Conservation (phyloP, 1,140 invertebrate species). For the Formica exsecta region DNA sequence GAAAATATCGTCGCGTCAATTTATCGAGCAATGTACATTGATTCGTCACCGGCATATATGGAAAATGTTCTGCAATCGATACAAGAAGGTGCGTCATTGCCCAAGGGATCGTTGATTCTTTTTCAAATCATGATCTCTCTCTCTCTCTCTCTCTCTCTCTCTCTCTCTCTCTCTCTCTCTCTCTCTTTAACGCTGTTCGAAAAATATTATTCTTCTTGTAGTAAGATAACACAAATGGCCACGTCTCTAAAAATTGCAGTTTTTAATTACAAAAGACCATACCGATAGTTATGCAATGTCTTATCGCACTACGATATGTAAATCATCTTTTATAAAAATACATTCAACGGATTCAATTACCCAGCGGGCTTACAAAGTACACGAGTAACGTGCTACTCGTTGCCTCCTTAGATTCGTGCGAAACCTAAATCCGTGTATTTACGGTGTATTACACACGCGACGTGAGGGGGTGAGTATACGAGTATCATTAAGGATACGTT, state of each 20-base stretch:
- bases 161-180: too few relatives aligned
- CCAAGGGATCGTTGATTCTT: neutral
- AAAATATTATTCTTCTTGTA: neutral
- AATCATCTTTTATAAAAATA: neutral
- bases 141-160: too few relatives aligned
- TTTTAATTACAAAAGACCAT: neutral
- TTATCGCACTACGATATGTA: neutral
- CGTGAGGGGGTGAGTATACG: constrained; percentile 45
- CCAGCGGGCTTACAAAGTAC: neutral
- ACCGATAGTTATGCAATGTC: neutral
- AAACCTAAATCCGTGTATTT: neutral
- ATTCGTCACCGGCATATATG: constrained; percentile 9
- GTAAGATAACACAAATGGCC: neutral
- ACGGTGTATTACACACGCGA: constrained; percentile 11
- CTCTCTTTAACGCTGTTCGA: neutral
- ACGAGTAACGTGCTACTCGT: neutral
- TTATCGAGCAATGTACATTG: constrained; percentile 10
- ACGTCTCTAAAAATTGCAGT: neutral
- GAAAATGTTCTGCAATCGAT: constrained; percentile 58
- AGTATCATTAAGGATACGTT: constrained; percentile 56
- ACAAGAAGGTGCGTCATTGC: constrained; percentile 27
- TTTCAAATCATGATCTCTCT: constrained; percentile 12
- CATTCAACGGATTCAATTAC: neutral
- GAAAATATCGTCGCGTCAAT: constrained; percentile 44
- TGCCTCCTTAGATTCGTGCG: neutral